A percentile compares a stretch with the other conserved stretches of the same genome.
phyloP scores from a whole-genome alignment of 2,113 vertebrate genomes.

The Ardeotis arabs region DNA sequence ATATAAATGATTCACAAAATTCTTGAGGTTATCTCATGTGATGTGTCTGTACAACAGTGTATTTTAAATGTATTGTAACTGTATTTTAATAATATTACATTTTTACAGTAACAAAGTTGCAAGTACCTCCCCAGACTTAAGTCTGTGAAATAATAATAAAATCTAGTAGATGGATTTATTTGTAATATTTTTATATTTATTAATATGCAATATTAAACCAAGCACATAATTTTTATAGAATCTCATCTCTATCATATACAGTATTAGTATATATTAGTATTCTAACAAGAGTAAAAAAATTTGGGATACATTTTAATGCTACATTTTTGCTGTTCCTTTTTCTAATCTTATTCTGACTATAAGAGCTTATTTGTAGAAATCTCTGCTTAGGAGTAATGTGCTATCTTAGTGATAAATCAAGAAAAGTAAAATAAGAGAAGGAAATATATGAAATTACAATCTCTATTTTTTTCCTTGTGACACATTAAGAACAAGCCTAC shows the following conservation, averaged over 20 bases:
- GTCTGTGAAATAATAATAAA: background rate
- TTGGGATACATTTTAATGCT: background rate
- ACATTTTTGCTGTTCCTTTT: background rate
- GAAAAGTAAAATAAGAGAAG: background rate
- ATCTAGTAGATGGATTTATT: background rate
- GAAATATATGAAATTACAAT: background rate
- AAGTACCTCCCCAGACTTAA: background rate
- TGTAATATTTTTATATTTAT: background rate
- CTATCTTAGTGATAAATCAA: background rate
- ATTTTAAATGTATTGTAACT: background rate
- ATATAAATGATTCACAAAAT: background rate
- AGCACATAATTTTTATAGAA: background rate
- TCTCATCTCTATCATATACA: background rate
- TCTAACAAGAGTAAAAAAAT: background rate
- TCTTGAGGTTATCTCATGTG: background rate
- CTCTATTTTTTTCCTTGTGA: background rate
- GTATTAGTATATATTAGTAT: background rate
- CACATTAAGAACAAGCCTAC: background rate
- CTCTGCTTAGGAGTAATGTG: background rate
- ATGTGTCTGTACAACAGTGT: background rate
- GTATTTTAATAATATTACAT: background rate
- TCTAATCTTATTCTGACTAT: background rate
- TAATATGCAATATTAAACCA: background rate
- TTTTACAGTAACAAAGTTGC: background rate
- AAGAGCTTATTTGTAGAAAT: background rate